A percentile compares a stretch with the other conserved stretches of the same genome.
Evolutionary conservation across 2,113 vertebrate genomes (phyloP).

Genomic region (Isichthys henryi): DNA sequence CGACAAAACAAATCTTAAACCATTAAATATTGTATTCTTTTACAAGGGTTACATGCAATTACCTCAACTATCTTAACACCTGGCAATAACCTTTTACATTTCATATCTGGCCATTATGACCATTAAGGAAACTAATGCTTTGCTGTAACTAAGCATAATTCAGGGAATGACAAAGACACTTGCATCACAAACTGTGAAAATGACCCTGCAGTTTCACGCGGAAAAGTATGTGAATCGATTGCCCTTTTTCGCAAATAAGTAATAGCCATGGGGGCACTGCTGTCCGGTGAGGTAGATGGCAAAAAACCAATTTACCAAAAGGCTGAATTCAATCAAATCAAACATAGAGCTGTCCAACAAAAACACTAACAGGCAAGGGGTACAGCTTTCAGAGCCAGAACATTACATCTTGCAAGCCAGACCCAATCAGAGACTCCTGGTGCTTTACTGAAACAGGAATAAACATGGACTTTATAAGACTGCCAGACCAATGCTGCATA

Average conservation of each 20-base stretch:
- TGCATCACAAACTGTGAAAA: background rate
- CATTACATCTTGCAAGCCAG: background rate
- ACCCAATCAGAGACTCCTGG: background rate
- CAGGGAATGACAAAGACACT: background rate
- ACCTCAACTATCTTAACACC: background rate
- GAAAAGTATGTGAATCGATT: constrained; percentile 22
- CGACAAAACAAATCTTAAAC: background rate
- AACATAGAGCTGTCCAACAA: constrained; percentile 15
- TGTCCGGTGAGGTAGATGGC: background rate
- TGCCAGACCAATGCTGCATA: background rate
- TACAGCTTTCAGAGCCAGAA: background rate
- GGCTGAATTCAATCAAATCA: constrained; percentile 26
- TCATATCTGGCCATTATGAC: background rate
- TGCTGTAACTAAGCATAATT: background rate
- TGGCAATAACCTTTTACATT: background rate
- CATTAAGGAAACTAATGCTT: background rate
- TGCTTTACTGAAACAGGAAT: background rate
- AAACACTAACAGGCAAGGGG: background rate
- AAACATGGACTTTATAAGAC: background rate
- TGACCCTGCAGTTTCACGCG: background rate
- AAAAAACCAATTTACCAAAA: constrained; percentile 21
- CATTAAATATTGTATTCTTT: background rate
- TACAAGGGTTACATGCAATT: background rate
- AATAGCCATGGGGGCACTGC: background rate
- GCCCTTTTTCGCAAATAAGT: constrained; percentile 23